These are phyloP conservation scores for Charaxes varanes DNA, from an alignment of 1,140 invertebrate genomes.

Conservation along the genomic window DNA sequence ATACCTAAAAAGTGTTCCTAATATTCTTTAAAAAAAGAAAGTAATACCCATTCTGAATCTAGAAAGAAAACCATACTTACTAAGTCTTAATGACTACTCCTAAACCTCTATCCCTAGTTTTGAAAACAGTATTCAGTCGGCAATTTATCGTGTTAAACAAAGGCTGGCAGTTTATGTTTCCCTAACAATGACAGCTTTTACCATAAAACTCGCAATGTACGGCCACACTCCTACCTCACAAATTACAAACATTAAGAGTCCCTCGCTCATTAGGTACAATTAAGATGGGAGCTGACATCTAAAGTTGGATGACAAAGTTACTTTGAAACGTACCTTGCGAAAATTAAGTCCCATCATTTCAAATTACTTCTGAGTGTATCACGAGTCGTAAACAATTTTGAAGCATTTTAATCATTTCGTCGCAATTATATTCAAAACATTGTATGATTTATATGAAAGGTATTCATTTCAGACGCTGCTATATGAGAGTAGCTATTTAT, in stretches of 20 bases:
- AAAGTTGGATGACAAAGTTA: conserved; percentile 2
- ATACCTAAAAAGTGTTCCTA: too few relatives aligned
- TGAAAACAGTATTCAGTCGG: neutral
- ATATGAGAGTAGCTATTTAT: too few relatives aligned
- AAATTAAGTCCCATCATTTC: neutral
- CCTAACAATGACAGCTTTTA: neutral
- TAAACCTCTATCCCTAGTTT: too few relatives aligned
- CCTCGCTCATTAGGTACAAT: conserved; percentile 1
- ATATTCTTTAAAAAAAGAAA: too few relatives aligned
- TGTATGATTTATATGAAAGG: too few relatives aligned
- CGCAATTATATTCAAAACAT: too few relatives aligned
- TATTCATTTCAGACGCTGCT: too few relatives aligned
- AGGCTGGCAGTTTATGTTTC: neutral
- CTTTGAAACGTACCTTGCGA: neutral
- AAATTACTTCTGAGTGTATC: neutral
- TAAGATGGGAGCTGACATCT: conserved; percentile 1
- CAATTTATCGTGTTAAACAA: too few relatives aligned
- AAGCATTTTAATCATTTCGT: neutral
- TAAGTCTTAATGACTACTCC: too few relatives aligned
- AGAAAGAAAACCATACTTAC: too few relatives aligned
- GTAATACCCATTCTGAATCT: too few relatives aligned
- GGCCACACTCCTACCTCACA: neutral
- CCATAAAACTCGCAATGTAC: neutral
- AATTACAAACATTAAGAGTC: neutral
- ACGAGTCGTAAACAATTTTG: neutral